Evolutionary conservation across 2,888 invertebrate species (phyloP), one percentile per base, ranked within the genome.

Genomic region (Acanthococcus lagerstroemiae): DNA sequence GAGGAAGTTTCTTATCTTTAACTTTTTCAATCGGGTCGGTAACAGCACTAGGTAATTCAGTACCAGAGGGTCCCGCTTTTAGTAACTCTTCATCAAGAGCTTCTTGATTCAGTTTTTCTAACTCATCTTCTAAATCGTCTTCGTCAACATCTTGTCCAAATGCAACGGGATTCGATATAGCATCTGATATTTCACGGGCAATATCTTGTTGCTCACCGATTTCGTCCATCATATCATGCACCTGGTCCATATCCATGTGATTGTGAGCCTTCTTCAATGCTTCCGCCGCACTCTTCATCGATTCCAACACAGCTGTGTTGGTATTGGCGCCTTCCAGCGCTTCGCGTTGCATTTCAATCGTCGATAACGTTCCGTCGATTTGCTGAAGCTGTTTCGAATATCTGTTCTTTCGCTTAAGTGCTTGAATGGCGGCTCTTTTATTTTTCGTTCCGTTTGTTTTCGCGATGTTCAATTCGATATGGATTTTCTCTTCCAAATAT

Each of bases 191-290:
- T 83, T 99, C 99, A 72, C 87, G 88, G 1, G 97, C 95, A 60
- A 99, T 89, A 77, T 97, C 96, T 78, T 97, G 96, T 78, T 99
- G 97, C 74, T 99, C 99, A 5, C 95, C 95, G 71, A 99, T 95
- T 73, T 99, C 97, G 75, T 99, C 99, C 96, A 99, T 97, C 80
- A 99, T 88, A 73, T 97, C 95, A 76, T 99, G 97, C 1, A 99
- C 97, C 80, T 97, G 88, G 79, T 96, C 95, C 48, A 96, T 91
- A 77, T 96, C 93, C 90, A 90, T 88, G 76, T 95, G 88, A 77
- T 96, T 88, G 78, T 99, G 96, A n/a, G 96, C 95, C 61, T 86
- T 80, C 78, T 96, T 95, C 73, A 99, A 83, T 4, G 97, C 95
- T 76, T 94, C 93, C 0, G 96, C 94, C 3, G 97, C 96, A 74